Base-by-base conservation (phyloP, 2,113 vertebrate genomes). In the Papio anubis region DNA sequence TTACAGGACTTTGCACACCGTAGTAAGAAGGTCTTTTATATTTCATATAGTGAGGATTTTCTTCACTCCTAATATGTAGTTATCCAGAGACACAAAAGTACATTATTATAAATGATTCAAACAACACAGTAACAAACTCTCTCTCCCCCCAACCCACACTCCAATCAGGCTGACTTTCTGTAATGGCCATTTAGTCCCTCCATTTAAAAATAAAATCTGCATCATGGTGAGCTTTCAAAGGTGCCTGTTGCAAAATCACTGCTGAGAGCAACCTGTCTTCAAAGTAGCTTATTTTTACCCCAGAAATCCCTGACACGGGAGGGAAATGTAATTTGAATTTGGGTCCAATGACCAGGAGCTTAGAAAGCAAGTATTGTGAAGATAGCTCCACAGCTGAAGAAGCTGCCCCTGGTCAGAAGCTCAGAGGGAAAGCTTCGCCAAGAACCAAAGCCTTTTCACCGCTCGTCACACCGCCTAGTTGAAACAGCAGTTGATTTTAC, bases 401-500 rank as follows among this genome's bases (percentile, higher is more conserved):
- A 45, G 38, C 55, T 48, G 25, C 72, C 66, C 23, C 13, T 80
- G 52, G n/a, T 61, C 75, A 78, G 92, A 94, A 95, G 79, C 35
- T 68, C 75, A 48, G 23, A 87, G 48, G 35, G 93, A 80, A 85
- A 88, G 21, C 6, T 30, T 32, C 30, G 1, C 14, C 12, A 61
- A 84, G 30, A 59, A 48, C 30, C 13, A 18, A 66, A 52, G 13
- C 10, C 9, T 89, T 88, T 55, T n/a, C 25, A 76, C n/a, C 38
- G 35, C 17, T 82, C n/a, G 43, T 55, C 3, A 3, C 27, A 3
- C 25, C 0, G 0, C 3, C 17, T 38, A 61, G 79, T 61, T 72
- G 52, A 83, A 92, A 72, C 70, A 52, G 78, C 16, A 14, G 81
- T 59, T 94, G 90, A 96, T 88, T 97, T 92, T 93, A 95, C 52